phyloP scores from a whole-genome alignment of 2,888 invertebrate species.

The Dolichopus griseipennis region DNA sequence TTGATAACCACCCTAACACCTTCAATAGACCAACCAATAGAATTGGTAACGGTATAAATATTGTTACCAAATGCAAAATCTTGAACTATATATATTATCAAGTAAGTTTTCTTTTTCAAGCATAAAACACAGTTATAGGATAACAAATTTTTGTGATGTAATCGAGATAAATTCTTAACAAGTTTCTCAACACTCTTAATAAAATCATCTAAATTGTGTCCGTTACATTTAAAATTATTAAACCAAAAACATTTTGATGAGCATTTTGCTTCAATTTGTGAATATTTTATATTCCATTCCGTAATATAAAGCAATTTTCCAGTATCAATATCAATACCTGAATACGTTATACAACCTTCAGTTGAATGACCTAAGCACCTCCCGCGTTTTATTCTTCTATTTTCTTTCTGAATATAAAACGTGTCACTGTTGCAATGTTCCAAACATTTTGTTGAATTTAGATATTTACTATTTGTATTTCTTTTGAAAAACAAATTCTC shows the following conservation, averaged over 20 bases:
- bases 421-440: slow-evolving; percentile 50
- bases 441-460: slow-evolving; percentile 25
- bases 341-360: slow-evolving; percentile 63
- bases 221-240: slow-evolving; percentile 34
- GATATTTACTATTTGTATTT: no score
- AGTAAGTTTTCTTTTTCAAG: slow-evolving; percentile 51
- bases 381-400: slow-evolving; percentile 61
- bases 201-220: slow-evolving; percentile 40
- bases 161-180: slow-evolving; percentile 57
- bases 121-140: slow-evolving; percentile 67
- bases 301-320: slow-evolving; percentile 64
- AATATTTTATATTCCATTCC: slow-evolving; percentile 61
- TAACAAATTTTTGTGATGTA: slow-evolving; percentile 63
- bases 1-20: slow-evolving; percentile 50
- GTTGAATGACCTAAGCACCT: slow-evolving; percentile 69
- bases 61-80: slow-evolving; percentile 51
- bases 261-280: slow-evolving; percentile 40
- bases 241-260: slow-evolving; percentile 34
- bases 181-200: slow-evolving; percentile 61
- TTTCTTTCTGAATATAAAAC: slow-evolving; percentile 49
- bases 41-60: slow-evolving; percentile 36
- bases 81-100: slow-evolving; percentile 59
- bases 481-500: no score
- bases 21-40: slow-evolving; percentile 42
- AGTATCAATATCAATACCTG: slow-evolving; percentile 63